A percentile compares a stretch with the other conserved stretches of the same genome.
Evolutionary conservation across 2,113 vertebrate genomes (phyloP).

Genomic region (Plectropomus leopardus): DNA sequence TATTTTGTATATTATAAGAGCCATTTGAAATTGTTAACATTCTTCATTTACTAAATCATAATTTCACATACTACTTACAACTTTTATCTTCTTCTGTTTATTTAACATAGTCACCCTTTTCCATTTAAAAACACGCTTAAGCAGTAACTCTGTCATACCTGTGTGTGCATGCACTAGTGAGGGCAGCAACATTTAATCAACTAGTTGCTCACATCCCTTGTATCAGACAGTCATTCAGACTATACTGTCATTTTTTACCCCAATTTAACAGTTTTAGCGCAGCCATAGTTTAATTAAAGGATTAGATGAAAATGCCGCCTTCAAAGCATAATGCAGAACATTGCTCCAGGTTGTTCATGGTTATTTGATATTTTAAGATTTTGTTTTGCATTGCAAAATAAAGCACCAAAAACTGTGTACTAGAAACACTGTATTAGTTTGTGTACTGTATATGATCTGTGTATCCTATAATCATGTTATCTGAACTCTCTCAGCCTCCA

Average conservation of each 20-base stretch:
- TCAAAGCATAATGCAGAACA: background rate
- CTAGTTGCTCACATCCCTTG: too few relatives aligned
- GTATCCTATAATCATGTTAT: background rate
- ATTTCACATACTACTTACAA: too few relatives aligned
- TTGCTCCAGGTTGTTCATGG: background rate
- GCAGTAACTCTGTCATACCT: too few relatives aligned
- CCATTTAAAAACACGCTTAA: too few relatives aligned
- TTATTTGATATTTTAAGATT: background rate
- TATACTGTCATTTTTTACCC: background rate
- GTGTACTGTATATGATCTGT: background rate
- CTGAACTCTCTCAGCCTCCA: slow-evolving; percentile 81
- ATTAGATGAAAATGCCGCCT: background rate
- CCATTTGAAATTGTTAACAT: too few relatives aligned
- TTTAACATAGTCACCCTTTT: too few relatives aligned
- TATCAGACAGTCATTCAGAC: background rate
- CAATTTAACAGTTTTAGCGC: background rate
- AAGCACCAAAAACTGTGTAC: background rate
- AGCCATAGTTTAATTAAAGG: background rate
- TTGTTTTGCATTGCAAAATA: background rate
- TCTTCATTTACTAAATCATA: too few relatives aligned
- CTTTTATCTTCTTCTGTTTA: too few relatives aligned
- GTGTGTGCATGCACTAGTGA: too few relatives aligned
- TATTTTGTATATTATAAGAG: too few relatives aligned
- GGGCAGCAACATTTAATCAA: too few relatives aligned
- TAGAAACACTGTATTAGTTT: background rate